Base-by-base conservation (phyloP, 2,888 invertebrate species). In the Netelia virgata region DNA sequence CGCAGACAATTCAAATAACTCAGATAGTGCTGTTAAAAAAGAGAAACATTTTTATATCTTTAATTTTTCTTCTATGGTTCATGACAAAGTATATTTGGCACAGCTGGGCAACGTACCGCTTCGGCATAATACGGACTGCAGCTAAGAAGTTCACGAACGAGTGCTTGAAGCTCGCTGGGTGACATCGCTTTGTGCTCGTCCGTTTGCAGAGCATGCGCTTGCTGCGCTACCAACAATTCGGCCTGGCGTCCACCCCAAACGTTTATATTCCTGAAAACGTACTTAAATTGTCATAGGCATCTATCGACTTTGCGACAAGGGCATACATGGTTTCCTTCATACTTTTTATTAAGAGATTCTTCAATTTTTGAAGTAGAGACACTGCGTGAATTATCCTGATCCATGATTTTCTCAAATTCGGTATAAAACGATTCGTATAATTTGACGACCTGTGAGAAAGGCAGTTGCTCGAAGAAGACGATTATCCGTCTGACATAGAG, bases 1-100 rank as follows among this genome's bases (percentile, higher is more conserved):
- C 98, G 95, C 84, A 98, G 94, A 91, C 97, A 97, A 94, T 99
- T 99, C 91, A 99, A 94, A 92, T 98, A 98, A 90, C 97, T 97
- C 57, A 99, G 95, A 91, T 97, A 98, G 94, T 98, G 98, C 97
- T 97, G 94, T 36, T 41, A 28, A 50, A 72, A 73, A 86, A 75
- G 79, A 78, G 78, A 80, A 41, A 78, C 78, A 64, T 10, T 47
- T 59, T 75, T 47, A 73, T 69, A 75, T 16, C 53, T n/a, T 72
- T 70, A 23, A 64, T 61, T 53, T 53, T 36, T 36, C 11, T n/a
- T 53, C n/a, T n/a, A 5, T 6, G 3, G 3, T 3, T 53, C 14
- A n/a, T 16, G 14, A 53, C 11, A 50, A 82, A 75, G 73, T 75
- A 66, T 18, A 6, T 36, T 20, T 36, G 0, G 6, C 1, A 6